Percentiles rank a stretch among this genome's conserved stretches.
These are phyloP conservation scores for Anguilla megastoma DNA, from an alignment of 2,797 vertebrate species.

Conservation along the genomic window DNA sequence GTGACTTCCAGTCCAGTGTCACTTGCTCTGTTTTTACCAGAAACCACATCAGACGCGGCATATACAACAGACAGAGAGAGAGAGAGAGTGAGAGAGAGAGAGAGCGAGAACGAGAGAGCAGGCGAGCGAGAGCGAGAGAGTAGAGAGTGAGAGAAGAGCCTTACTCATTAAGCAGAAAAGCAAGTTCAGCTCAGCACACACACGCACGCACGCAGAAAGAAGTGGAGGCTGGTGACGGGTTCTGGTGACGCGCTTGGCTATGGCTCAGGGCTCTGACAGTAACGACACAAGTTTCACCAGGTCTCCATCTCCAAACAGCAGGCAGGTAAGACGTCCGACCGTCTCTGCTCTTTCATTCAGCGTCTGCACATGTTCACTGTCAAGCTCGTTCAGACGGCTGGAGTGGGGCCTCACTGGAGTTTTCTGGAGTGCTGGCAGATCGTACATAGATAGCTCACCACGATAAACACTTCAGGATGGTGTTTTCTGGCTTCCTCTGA, in stretches of 20 bases:
- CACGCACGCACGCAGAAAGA: constrained; percentile 56
- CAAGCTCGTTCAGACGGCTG: neutral
- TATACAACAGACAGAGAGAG: constrained; percentile 52
- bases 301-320: constrained; percentile 88
- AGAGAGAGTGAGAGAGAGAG: constrained; percentile 44
- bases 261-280: constrained; percentile 96
- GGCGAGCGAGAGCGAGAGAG: constrained; percentile 50
- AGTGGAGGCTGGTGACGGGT: constrained; percentile 51
- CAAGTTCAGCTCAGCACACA: constrained; percentile 60
- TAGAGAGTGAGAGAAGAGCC: constrained; percentile 44
- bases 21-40: constrained; percentile 77
- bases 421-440: neutral
- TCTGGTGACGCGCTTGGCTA: constrained; percentile 65
- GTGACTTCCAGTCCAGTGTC: constrained; percentile 91
- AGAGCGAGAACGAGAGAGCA: constrained; percentile 39
- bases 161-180: constrained; percentile 63
- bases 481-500: neutral
- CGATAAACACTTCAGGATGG: neutral
- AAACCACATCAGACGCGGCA: constrained; percentile 82
- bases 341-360: neutral
- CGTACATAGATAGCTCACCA: neutral
- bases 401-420: too few species aligned
- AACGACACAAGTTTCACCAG: constrained; percentile 92
- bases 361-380: neutral
- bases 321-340: constrained; percentile 78